Conservation (phyloP, 2,888 invertebrate species). For the Archips xylosteana region DNA sequence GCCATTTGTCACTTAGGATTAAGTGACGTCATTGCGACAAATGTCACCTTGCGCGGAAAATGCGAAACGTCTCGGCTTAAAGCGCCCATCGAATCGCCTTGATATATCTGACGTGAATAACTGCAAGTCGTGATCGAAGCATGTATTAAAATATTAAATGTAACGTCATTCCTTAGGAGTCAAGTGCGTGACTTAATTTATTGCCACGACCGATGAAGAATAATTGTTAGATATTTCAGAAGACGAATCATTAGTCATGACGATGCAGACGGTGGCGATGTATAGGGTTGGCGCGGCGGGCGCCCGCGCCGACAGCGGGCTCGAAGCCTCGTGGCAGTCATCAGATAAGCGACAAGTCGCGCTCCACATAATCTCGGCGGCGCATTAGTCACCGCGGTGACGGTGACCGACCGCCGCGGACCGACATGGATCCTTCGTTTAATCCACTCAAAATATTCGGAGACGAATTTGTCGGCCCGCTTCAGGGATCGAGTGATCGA, state of each 20-base stretch:
- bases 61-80: constrained; percentile 36
- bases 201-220: constrained; percentile 73
- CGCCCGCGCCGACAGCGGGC: constrained; percentile 50
- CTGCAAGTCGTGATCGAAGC: constrained; percentile 66
- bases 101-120: constrained; percentile 51
- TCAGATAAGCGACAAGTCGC: constrained; percentile 81
- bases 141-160: constrained; percentile 72
- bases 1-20: constrained; percentile 48
- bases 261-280: constrained; percentile 54
- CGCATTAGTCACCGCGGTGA: constrained; percentile 76
- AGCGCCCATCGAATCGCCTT: constrained; percentile 41
- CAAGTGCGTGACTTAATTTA: constrained; percentile 77
- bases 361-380: constrained; percentile 77
- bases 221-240: constrained; percentile 74
- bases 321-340: constrained; percentile 55
- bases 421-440: constrained; percentile 71
- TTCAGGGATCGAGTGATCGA: constrained; percentile 80
- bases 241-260: constrained; percentile 72
- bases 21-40: constrained; percentile 51
- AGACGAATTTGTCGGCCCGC: constrained; percentile 81
- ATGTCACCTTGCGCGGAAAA: constrained; percentile 38
- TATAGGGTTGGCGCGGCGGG: constrained; percentile 51
- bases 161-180: constrained; percentile 69
- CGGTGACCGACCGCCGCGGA: constrained; percentile 61
- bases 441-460: constrained; percentile 85